Evolutionary conservation across 2,888 invertebrate genomes (phyloP).

Genomic region (Spodoptera exigua): DNA sequence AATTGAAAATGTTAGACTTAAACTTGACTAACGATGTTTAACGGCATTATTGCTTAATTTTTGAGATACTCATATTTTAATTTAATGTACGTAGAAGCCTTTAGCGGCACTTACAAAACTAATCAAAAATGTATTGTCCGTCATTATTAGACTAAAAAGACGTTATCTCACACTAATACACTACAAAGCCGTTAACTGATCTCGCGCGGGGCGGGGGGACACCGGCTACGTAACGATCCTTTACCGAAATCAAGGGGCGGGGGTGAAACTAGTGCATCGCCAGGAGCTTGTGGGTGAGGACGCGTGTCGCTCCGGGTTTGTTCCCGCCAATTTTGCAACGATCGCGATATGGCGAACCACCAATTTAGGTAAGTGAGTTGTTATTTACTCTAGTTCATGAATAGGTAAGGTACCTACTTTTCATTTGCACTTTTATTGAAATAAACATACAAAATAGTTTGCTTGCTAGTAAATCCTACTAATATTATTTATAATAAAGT

Average conservation of each 20-base stretch:
- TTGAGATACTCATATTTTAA: too few species aligned
- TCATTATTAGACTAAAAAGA: too few species aligned
- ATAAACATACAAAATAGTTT: conserved; percentile 7
- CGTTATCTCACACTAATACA: too few species aligned
- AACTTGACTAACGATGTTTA: too few species aligned
- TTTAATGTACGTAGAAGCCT: too few species aligned
- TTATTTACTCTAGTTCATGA: too few species aligned
- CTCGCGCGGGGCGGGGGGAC: background rate
- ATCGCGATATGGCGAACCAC: conserved; percentile 4
- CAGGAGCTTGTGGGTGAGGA: conserved; percentile 11
- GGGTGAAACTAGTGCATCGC: conserved; percentile 9
- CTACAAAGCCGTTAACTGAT: too few species aligned
- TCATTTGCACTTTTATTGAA: conserved; percentile 5
- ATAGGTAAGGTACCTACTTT: too few species aligned
- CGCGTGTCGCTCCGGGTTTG: conserved; percentile 12
- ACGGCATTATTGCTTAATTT: too few species aligned
- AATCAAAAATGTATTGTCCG: too few species aligned
- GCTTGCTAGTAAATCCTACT: conserved; percentile 7
- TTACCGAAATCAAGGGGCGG: conserved; percentile 10
- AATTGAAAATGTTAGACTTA: too few species aligned
- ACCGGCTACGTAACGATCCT: conserved; percentile 1
- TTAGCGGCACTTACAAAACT: too few species aligned
- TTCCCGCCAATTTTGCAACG: conserved; percentile 11
- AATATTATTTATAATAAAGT: background rate
- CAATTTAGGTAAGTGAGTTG: background rate